Evolutionary conservation across 1,140 invertebrate genomes (phyloP), one percentile per base, ranked within the genome.

Genomic region (Trichogramma pretiosum): DNA sequence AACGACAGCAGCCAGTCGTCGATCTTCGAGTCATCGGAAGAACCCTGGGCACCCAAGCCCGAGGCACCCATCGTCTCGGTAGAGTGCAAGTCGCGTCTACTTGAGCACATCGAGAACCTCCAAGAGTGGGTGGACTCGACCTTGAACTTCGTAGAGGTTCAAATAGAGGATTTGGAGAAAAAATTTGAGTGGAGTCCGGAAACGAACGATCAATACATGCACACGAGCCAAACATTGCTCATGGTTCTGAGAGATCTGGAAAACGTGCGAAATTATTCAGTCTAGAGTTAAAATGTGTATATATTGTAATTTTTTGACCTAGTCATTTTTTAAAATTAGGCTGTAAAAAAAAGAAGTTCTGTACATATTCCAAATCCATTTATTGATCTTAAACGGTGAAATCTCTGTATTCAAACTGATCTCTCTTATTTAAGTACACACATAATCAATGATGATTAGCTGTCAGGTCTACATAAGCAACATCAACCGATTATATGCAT

Each of bases 11-110:
- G 13, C 7, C n/a, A 13, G 26, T 9, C 7, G 7, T 7, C 7
- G 13, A 30, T 9, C 26, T 9, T 30, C 26, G 7, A 30, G n/a
- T n/a, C 26, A 8, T 9, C n/a, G 13, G 44, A 56, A 10, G 64
- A 68, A 44, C 65, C 67, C 26, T 61, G 67, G 35, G 62, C 78
- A 48, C 87, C 87, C 13, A 78, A 85, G 67, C 85, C 86, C 0
- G 86, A 89, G 68, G 83, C 84, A 10, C 79, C 84, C 2, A 89
- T 90, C 46, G 84, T 89, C 68, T 78, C 81, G 23, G 70, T 76
- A 30, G 85, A 86, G 60, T 91, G 88, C 63, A 77, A 85, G 46
- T 73, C 84, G 51, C 79, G 84, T 57, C 70, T 93, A 17, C 68
- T 91, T 36, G 79, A 85, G 21, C 87, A 91, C 59, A 79, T 93